Conservation (phyloP, 2,797 vertebrate species). For the Acanthiza pusilla region DNA sequence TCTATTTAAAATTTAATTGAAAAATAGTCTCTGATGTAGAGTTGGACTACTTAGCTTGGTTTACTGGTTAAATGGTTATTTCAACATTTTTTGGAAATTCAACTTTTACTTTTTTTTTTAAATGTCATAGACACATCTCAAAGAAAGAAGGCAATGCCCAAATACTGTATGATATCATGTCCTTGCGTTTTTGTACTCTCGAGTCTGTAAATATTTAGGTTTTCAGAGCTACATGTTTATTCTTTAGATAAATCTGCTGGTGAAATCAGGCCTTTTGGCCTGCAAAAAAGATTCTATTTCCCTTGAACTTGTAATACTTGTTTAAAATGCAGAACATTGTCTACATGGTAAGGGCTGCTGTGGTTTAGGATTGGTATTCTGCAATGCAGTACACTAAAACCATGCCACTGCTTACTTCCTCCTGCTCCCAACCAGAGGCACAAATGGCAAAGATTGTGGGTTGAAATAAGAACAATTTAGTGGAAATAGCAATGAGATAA, state of each 20-base stretch:
- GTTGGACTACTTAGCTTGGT: background rate
- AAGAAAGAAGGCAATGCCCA: background rate
- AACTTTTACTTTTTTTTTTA: background rate
- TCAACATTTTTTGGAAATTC: background rate
- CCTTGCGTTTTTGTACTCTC: background rate
- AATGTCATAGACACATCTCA: background rate
- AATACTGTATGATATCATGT: background rate
- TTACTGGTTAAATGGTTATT: background rate
- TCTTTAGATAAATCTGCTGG: background rate
- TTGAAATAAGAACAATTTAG: background rate
- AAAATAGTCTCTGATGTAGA: background rate
- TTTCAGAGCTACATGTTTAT: background rate
- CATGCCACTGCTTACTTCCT: background rate
- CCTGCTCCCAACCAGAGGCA: background rate
- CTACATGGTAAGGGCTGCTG: background rate
- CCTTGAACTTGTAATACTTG: background rate
- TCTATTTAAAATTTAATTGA: background rate
- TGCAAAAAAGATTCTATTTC: background rate
- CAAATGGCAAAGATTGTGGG: rapidly evolving
- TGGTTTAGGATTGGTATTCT: background rate
- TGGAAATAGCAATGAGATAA: background rate
- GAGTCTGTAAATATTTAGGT: background rate
- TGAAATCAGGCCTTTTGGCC: background rate
- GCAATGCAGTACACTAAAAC: background rate
- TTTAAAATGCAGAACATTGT: background rate